These are phyloP conservation scores for Ovis canadensis DNA, from an alignment of 2,113 vertebrate genomes.

Conservation along the genomic window DNA sequence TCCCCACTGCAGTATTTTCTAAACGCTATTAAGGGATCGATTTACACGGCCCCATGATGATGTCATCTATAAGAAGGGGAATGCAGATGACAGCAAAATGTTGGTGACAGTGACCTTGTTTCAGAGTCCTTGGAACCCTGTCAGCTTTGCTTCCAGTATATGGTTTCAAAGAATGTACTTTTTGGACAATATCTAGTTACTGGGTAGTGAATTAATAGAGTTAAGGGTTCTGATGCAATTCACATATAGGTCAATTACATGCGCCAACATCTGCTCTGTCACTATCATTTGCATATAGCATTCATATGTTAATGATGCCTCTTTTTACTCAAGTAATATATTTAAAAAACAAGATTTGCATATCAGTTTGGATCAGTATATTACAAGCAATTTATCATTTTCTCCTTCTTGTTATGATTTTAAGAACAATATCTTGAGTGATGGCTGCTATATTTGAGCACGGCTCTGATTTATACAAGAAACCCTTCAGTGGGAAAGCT, in stretches of 20 bases:
- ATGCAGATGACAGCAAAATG: constrained; percentile 88
- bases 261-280: constrained; percentile 99
- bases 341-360: constrained; percentile 95
- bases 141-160: constrained; percentile 86
- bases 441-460: constrained; percentile 90
- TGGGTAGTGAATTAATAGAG: constrained; percentile 92
- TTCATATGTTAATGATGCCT: constrained; percentile 99
- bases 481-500: constrained; percentile 92
- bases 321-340: constrained; percentile 93
- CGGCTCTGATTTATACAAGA: constrained; percentile 92
- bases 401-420: constrained; percentile 88
- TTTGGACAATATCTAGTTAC: constrained; percentile 88
- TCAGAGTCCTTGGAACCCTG: constrained; percentile 84
- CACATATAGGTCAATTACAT: constrained; percentile 99
- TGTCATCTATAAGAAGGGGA: constrained; percentile 89
- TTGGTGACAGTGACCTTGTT: constrained; percentile 87
- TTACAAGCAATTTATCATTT: constrained; percentile 95
- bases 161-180: constrained; percentile 87
- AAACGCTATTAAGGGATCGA: constrained; percentile 92
- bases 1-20: constrained; percentile 85
- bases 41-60: constrained; percentile 90
- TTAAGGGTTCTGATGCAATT: constrained; percentile 99
- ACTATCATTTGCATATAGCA: constrained; percentile 99
- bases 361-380: constrained; percentile 92
- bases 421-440: constrained; percentile 88